Conservation (phyloP, 30 jellyfish, hydroid and myxozoan species). For the Cassiopea andromeda region DNA sequence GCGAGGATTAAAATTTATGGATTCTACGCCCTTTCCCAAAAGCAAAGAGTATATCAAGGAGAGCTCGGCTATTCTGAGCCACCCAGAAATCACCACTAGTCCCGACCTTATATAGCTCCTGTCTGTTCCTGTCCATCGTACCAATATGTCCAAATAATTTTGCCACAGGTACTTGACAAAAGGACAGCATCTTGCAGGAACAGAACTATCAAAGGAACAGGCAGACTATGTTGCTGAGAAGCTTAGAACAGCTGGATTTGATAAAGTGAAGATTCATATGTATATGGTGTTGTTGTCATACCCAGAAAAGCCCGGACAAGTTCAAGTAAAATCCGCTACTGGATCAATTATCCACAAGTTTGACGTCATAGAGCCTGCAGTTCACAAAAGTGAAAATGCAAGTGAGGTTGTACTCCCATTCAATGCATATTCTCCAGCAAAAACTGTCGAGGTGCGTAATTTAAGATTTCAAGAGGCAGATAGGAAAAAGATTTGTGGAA, state of each 20-base stretch:
- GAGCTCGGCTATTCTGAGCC: no score
- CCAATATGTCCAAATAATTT: no score
- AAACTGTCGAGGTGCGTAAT: constrained; percentile 46
- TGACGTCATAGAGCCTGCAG: constrained; percentile 48
- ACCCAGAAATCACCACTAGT: no score
- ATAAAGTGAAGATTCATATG: constrained; percentile 62
- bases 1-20: no score
- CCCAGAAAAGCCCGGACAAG: constrained; percentile 78
- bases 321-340: constrained; percentile 10
- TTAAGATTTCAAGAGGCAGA: no score
- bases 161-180: constrained; percentile 48
- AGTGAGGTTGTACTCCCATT: constrained; percentile 62
- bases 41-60: no score
- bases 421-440: constrained; percentile 77
- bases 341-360: constrained; percentile 29
- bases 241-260: constrained; percentile 75
- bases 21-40: no score
- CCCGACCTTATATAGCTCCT: no score
- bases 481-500: neutral
- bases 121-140: no score
- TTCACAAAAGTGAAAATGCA: constrained; percentile 38
- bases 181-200: constrained; percentile 82
- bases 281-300: constrained; percentile 74
- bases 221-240: constrained; percentile 61
- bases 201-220: constrained; percentile 62